Evolutionary conservation across 2,888 invertebrate genomes (phyloP).

Genomic region (Heliconius erato): DNA sequence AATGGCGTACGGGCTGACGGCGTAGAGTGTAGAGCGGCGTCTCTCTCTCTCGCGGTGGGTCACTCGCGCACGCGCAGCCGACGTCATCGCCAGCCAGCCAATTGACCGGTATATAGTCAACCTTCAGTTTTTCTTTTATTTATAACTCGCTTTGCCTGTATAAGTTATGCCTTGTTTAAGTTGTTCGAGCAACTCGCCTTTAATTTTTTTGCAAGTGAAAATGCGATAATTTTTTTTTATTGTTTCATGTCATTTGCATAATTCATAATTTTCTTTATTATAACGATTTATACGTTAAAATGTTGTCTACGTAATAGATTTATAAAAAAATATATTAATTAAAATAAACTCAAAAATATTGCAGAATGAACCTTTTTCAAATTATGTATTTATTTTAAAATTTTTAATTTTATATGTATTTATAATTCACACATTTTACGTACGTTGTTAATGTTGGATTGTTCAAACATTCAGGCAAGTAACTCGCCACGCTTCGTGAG

Average conservation of each 20-base stretch:
- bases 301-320: too few species aligned
- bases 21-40: slow-evolving; percentile 60
- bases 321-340: too few species aligned
- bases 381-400: background rate
- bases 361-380: background rate
- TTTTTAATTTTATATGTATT: background rate
- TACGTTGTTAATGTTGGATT: background rate
- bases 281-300: too few species aligned
- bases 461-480: slow-evolving; percentile 9
- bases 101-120: slow-evolving; percentile 85
- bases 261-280: too few species aligned
- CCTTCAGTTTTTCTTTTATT: slow-evolving; percentile 86
- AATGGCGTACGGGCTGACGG: slow-evolving; percentile 71
- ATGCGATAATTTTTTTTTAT: background rate
- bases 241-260: background rate
- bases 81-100: slow-evolving; percentile 85
- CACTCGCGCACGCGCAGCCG: slow-evolving; percentile 67
- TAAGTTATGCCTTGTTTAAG: slow-evolving; percentile 79
- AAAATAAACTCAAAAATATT: background rate
- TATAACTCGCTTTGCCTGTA: slow-evolving; percentile 82
- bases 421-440: background rate
- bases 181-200: slow-evolving; percentile 52
- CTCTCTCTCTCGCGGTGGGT: slow-evolving; percentile 57
- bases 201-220: background rate
- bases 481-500: slow-evolving; percentile 35